Conservation (phyloP, 2,113 vertebrate genomes). For the Gasterosteus nipponicus region DNA sequence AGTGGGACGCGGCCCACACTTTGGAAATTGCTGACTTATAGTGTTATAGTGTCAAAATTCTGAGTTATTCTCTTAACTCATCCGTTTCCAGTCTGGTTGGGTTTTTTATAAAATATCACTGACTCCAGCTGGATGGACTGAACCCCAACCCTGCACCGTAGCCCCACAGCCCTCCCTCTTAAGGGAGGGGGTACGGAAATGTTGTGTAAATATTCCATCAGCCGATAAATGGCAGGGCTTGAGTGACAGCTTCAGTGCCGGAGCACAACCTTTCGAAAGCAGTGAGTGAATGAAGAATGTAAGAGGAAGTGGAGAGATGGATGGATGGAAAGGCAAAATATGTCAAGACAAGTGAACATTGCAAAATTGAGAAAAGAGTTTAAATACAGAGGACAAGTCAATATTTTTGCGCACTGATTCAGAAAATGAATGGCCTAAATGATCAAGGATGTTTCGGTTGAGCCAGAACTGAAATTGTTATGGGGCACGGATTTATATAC, state of each 20-base stretch:
- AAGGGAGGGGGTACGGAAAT: slow-evolving; percentile 65
- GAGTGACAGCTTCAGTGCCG: slow-evolving; percentile 34
- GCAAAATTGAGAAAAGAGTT: slow-evolving; percentile 27
- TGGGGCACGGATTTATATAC: slow-evolving; percentile 11
- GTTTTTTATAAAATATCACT: slow-evolving; percentile 29
- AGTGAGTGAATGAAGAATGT: slow-evolving; percentile 22
- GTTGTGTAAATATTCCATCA: slow-evolving; percentile 74
- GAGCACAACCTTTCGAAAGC: slow-evolving; percentile 35
- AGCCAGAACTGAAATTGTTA: slow-evolving; percentile 36
- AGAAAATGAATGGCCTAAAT: slow-evolving; percentile 14
- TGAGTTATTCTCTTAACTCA: slow-evolving; percentile 40
- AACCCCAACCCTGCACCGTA: neutral
- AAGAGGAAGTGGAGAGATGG: slow-evolving; percentile 21
- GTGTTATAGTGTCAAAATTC: slow-evolving; percentile 55
- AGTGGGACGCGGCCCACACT: too few relatives aligned
- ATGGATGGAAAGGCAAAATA: slow-evolving; percentile 37
- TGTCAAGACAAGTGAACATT: slow-evolving; percentile 53
- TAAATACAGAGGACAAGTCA: slow-evolving; percentile 46
- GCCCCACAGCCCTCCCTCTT: slow-evolving; percentile 14
- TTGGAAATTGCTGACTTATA: slow-evolving; percentile 49
- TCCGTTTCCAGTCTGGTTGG: slow-evolving; percentile 34
- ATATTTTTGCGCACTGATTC: slow-evolving; percentile 43
- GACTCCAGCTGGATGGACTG: slow-evolving; percentile 13
- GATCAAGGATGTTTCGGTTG: slow-evolving; percentile 23
- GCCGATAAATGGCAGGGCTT: slow-evolving; percentile 11